Evolutionary conservation across 2,113 vertebrate species (phyloP), one percentile per base, ranked within the genome.

Genomic region (Puntigrus tetrazona): DNA sequence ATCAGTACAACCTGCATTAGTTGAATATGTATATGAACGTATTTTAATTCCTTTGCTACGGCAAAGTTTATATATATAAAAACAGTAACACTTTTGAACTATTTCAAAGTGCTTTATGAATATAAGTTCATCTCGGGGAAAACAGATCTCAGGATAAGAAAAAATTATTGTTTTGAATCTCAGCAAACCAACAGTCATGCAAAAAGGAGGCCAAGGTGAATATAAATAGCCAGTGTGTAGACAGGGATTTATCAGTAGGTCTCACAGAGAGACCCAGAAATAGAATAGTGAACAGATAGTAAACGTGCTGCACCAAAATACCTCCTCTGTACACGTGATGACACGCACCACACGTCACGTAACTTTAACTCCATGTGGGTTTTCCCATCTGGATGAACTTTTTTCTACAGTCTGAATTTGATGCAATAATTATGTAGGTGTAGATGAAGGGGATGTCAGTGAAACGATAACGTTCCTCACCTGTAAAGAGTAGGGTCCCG

Each of bases 401-500:
- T n/a, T n/a, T n/a, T n/a, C n/a, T n/a, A n/a, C n/a, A n/a, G n/a
- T n/a, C n/a, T n/a, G n/a, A n/a, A n/a, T n/a, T n/a, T n/a, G n/a
- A n/a, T n/a, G n/a, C n/a, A n/a, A n/a, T n/a, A n/a, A n/a, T n/a
- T n/a, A n/a, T n/a, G n/a, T n/a, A 75, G 52, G 13, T 20, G 34
- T 41, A 75, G 18, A 38, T 76, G 11, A 74, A 25, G 36, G 52
- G 22, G 67, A 57, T 50, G 27, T 50, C 45, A 29, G 38, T 25
- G 41, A 29, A 81, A 38, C 34, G 20, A 16, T 22, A 29, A 22
- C 13, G 20, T 27, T 16, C 14, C 69, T 91, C 91, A 98, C 98
- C 96, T 97, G 91, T 99, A 99, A 2, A 99, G 93, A 47, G 94
- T 89, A 0, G 98, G 98, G 89, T 99, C 96, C 89, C 96, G 96